phyloP scores from a whole-genome alignment of 1,140 invertebrate genomes.

The Penaeus chinensis region DNA sequence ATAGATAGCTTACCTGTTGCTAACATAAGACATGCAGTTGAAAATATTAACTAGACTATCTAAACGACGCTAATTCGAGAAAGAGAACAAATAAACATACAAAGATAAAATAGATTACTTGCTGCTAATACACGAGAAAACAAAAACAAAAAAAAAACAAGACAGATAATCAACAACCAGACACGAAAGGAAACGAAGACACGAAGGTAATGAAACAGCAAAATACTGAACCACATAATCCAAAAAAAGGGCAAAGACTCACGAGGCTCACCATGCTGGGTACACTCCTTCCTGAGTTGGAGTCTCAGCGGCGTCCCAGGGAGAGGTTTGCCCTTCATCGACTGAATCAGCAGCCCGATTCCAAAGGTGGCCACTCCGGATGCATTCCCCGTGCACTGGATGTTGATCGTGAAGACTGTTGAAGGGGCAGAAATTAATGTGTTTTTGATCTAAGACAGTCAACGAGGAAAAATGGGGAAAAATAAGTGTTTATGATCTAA shows the following conservation, averaged over 20 bases:
- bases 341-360: constrained; percentile 88
- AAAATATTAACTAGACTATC: too few species aligned
- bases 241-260: neutral
- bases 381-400: constrained; percentile 89
- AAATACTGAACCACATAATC: too few species aligned
- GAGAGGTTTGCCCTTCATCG: constrained; percentile 79
- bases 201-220: too few species aligned
- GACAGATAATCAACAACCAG: neutral
- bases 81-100: too few species aligned
- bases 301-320: constrained; percentile 90
- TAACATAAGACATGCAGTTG: too few species aligned
- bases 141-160: too few species aligned
- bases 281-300: constrained; percentile 93
- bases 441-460: neutral
- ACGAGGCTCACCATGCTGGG: constrained; percentile 81
- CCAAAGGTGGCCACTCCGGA: constrained; percentile 89
- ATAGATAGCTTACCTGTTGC: too few species aligned
- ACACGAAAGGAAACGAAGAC: neutral
- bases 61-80: too few species aligned
- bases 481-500: too few species aligned
- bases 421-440: neutral
- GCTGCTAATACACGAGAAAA: neutral
- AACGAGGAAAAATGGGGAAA: too few species aligned
- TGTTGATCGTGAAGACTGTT: constrained; percentile 84
- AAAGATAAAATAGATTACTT: too few species aligned